phyloP scores from a whole-genome alignment of 2,113 vertebrate species.

The Chloropsis cyanopogon region DNA sequence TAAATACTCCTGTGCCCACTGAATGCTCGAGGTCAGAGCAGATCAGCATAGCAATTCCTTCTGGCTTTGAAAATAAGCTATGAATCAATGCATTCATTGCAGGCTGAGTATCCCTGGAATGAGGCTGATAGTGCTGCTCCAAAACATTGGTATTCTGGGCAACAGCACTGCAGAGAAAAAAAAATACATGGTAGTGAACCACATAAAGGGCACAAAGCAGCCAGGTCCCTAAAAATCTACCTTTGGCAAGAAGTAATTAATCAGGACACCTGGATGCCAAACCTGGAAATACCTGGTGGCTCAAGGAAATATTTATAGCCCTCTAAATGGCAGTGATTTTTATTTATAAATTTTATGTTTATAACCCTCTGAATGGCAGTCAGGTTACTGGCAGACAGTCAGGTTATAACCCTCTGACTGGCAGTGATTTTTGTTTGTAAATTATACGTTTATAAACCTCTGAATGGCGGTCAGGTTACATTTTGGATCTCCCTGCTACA shows the following conservation, averaged over 20 bases:
- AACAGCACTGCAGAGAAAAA: neutral
- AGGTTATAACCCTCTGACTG: neutral
- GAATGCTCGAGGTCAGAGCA: conserved; percentile 16
- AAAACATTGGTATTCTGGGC: neutral
- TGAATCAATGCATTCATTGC: conserved; percentile 40
- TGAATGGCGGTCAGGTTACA: neutral
- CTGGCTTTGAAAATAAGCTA: conserved; percentile 48
- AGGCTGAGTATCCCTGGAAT: neutral
- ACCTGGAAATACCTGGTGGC: neutral
- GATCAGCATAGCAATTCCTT: conserved; percentile 22
- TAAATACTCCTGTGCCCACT: conserved; percentile 42
- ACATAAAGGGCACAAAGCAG: neutral
- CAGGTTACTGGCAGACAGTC: too few species aligned
- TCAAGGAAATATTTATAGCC: neutral
- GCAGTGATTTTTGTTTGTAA: neutral
- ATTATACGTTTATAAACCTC: neutral
- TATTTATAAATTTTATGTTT: neutral
- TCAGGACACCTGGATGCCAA: neutral
- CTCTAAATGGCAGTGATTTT: neutral
- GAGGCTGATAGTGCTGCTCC: neutral
- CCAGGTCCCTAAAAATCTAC: neutral
- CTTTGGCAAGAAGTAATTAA: neutral
- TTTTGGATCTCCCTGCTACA: neutral
- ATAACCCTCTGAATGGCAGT: neutral
- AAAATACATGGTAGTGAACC: neutral